Conservation (phyloP, 2,113 vertebrate species). For the Orycteropus afer region DNA sequence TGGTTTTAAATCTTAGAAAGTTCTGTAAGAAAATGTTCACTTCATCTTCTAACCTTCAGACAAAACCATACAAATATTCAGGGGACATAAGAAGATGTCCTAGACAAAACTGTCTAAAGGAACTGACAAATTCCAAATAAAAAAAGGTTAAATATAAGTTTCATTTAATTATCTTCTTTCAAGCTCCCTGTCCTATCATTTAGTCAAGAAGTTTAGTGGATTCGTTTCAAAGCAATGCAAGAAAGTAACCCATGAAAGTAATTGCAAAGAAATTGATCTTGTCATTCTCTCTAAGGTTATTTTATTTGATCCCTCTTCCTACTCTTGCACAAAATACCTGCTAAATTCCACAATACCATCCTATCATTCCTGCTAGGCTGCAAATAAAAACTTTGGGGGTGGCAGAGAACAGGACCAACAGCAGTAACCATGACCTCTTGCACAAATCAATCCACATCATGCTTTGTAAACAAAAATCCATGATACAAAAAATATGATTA, state of each 20-base stretch:
- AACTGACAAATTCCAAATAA: background rate
- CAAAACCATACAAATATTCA: background rate
- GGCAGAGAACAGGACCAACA: background rate
- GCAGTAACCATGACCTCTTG: background rate
- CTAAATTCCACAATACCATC: constrained; percentile 4
- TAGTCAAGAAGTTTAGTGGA: constrained; percentile 14
- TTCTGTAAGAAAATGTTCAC: background rate
- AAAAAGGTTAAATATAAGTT: constrained; percentile 19
- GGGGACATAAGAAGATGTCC: background rate
- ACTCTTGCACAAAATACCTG: background rate
- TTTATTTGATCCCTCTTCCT: background rate
- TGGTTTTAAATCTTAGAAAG: background rate
- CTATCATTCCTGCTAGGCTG: background rate
- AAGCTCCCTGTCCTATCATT: constrained; percentile 10
- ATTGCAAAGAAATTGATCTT: constrained; percentile 36
- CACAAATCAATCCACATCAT: background rate
- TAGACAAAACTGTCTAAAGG: constrained; percentile 5
- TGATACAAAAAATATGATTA: background rate
- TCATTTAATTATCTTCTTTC: constrained; percentile 31
- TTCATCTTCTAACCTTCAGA: constrained; percentile 22
- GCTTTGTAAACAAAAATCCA: background rate
- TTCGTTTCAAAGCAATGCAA: background rate
- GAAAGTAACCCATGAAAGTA: background rate
- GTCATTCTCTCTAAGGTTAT: background rate
- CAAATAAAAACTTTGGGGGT: background rate